phyloP scores from a whole-genome alignment of 2,888 invertebrate species.

The Protonemura montana region DNA sequence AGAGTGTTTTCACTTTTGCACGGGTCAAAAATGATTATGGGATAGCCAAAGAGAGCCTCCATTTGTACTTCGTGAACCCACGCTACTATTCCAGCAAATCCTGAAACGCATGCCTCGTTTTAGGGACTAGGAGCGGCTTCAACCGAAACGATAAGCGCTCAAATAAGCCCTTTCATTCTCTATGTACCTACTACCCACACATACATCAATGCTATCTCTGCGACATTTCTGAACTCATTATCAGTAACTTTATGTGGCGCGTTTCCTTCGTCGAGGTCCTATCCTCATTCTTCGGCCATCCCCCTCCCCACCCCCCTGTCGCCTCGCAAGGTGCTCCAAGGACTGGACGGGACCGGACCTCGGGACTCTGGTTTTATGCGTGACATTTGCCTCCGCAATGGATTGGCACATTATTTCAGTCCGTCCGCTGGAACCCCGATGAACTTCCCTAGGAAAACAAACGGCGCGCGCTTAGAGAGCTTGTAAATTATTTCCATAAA shows the following conservation, averaged over 20 bases:
- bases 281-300: background rate
- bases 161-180: slow-evolving; percentile 33
- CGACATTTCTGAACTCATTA: slow-evolving; percentile 33
- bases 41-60: background rate
- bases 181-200: background rate
- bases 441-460: background rate
- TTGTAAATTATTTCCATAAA: slow-evolving; percentile 12
- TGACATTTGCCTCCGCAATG: background rate
- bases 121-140: background rate
- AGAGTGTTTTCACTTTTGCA: background rate
- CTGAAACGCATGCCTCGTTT: background rate
- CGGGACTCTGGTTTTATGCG: background rate
- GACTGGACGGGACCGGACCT: background rate
- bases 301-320: background rate
- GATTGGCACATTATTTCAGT: background rate
- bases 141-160: background rate
- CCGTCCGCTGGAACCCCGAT: background rate
- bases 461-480: background rate
- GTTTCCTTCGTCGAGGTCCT: slow-evolving; percentile 20
- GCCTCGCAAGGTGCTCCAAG: background rate
- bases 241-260: slow-evolving; percentile 36
- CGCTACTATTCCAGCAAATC: background rate
- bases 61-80: background rate
- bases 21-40: background rate
- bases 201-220: slow-evolving; percentile 38